Base-by-base conservation (phyloP, 2,113 vertebrate species). In the Orthonyx spaldingii region DNA sequence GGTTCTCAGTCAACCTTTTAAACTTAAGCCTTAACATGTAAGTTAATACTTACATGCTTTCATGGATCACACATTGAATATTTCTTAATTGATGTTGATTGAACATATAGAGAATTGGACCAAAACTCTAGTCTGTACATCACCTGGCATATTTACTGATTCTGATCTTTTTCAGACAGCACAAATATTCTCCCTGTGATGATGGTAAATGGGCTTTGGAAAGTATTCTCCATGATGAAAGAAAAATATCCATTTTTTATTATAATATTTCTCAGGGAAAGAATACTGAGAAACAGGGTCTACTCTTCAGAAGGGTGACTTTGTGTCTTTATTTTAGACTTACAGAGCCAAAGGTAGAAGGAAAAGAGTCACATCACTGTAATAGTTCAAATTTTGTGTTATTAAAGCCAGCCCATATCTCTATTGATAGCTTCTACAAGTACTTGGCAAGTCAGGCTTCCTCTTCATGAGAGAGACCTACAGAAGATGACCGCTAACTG, bases 341-440 rank as follows among this genome's bases (percentile, higher is more conserved):
- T 55, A 70, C 0, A 30, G 63, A 69, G 52, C 6, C 46, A 55
- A 68, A 78, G 27, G 77, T 32, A 28, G 42, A 64, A 70, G 8
- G 18, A 70, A 19, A 66, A 72, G 6, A 35, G 13, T 49, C 52
- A 35, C 0, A 2, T 44, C 20, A 27, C 16, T 0, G 1, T 57
- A 35, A 55, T 10, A 55, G 17, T n/a, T 28, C 11, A 59, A 23
- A 55, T 72, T 75, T 41, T 64, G 16, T 61, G 7, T 41, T 71
- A 7, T 53, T 85, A 42, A 87, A 80, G 20, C 10, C 24, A 87
- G 5, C 3, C 28, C 5, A 9, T 65, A 2, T 50, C 24, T 50
- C 14, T 68, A 15, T 26, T 72, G 49, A 52, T 37, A 35, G 3
- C 12, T 71, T 61, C 46, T 72, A 39, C 28, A 92, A 47, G 30